Percentiles rank a stretch among this genome's conserved stretches.
phyloP scores from a whole-genome alignment of 64 coral and sea anemone genomes.

The Anthopleura sola region DNA sequence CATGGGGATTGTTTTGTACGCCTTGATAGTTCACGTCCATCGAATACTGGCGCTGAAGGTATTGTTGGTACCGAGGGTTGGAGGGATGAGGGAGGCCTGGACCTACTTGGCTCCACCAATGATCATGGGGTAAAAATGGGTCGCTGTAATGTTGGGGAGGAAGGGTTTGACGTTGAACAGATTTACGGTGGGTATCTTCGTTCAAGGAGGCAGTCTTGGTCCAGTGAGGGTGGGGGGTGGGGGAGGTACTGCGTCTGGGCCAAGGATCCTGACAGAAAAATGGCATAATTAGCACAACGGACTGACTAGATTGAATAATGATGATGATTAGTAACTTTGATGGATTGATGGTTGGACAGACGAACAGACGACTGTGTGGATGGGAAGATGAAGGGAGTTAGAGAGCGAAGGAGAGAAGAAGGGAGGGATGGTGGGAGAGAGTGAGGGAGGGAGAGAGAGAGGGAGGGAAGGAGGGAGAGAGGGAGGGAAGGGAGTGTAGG shows the following conservation, averaged over 20 bases:
- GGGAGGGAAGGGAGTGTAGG: too few relatives aligned
- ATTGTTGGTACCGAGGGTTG: constrained; percentile 56
- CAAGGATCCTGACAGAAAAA: constrained; percentile 58
- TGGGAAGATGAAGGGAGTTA: not conserved
- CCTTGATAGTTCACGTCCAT: constrained; percentile 70
- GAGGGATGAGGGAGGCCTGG: constrained; percentile 46
- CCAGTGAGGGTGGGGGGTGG: constrained; percentile 68
- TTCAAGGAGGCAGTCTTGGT: constrained; percentile 71
- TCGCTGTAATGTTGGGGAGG: constrained; percentile 86
- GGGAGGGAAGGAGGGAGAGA: too few relatives aligned
- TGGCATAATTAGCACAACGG: not conserved
- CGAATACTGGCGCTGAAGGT: constrained; percentile 75
- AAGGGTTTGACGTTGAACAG: constrained; percentile 41
- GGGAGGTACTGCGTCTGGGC: constrained; percentile 67
- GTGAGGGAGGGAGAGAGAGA: too few relatives aligned
- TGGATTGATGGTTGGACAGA: not conserved
- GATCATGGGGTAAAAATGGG: constrained; percentile 77
- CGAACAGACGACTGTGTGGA: too few relatives aligned
- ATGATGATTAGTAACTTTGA: not conserved
- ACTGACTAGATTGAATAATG: not conserved
- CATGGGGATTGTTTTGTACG: constrained; percentile 32
- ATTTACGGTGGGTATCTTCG: constrained; percentile 64
- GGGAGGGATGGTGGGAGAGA: too few relatives aligned
- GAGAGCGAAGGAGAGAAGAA: too few relatives aligned
- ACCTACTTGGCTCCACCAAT: constrained; percentile 56